A percentile compares a stretch with the other conserved stretches of the same genome.
These are phyloP conservation scores for Chaetogeoica ovagalla DNA, from an alignment of 2,888 invertebrate species.

Conservation along the genomic window DNA sequence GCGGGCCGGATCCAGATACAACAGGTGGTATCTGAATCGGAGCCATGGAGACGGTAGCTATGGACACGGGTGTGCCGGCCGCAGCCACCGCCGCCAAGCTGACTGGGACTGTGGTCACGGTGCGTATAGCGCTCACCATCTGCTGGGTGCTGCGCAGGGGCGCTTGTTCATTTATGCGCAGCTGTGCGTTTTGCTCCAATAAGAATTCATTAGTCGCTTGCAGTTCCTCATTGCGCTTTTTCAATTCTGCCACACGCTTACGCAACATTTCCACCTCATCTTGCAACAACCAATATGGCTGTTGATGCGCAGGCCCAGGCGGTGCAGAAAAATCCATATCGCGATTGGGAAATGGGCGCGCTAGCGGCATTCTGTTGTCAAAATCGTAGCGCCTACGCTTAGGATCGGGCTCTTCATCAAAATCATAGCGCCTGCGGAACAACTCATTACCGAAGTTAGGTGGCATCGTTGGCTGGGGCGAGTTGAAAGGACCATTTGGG, in stretches of 20 bases:
- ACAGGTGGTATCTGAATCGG: slow-evolving; percentile 63
- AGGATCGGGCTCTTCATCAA: slow-evolving; percentile 47
- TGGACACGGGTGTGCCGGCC: slow-evolving; percentile 65
- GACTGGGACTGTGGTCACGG: slow-evolving; percentile 67
- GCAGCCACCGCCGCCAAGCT: slow-evolving; percentile 67
- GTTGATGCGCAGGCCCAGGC: slow-evolving; percentile 56
- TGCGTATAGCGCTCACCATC: slow-evolving; percentile 63
- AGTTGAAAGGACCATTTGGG: slow-evolving; percentile 46
- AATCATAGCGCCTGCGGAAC: slow-evolving; percentile 50
- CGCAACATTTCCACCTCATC: slow-evolving; percentile 72
- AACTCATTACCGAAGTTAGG: slow-evolving; percentile 52
- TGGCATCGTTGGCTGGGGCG: slow-evolving; percentile 47
- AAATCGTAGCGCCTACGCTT: slow-evolving; percentile 55
- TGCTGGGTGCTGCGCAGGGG: slow-evolving; percentile 63
- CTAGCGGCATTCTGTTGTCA: slow-evolving; percentile 55
- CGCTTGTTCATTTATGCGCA: slow-evolving; percentile 66
- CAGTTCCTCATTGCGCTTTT: slow-evolving; percentile 70
- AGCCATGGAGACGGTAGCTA: slow-evolving; percentile 65
- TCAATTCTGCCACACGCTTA: slow-evolving; percentile 71
- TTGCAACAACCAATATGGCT: slow-evolving; percentile 61
- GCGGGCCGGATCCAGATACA: slow-evolving; percentile 48
- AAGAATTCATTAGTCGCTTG: slow-evolving; percentile 78
- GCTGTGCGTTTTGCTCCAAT: slow-evolving; percentile 74
- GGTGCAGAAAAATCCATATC: slow-evolving; percentile 56
- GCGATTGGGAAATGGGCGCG: slow-evolving; percentile 48